These are phyloP conservation scores for Salvelinus namaycush DNA, from an alignment of 2,113 vertebrate species.

Conservation along the genomic window DNA sequence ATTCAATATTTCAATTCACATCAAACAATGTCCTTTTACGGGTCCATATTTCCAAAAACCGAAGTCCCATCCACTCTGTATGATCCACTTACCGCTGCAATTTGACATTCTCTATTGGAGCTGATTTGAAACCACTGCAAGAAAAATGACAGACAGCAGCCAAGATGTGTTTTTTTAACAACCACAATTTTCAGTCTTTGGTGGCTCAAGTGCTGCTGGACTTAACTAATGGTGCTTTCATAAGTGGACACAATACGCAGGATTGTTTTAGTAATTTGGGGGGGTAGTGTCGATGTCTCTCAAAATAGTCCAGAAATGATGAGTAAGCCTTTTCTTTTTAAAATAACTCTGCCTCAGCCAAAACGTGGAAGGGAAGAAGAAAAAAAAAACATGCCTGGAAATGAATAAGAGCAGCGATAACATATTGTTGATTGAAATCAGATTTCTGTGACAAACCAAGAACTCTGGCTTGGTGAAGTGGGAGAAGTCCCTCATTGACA, in stretches of 20 bases:
- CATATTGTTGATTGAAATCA: constrained; percentile 65
- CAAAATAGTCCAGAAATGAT: constrained; percentile 67
- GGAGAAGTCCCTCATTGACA: constrained; percentile 46
- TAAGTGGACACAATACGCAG: constrained; percentile 58
- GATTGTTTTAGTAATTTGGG: constrained; percentile 59
- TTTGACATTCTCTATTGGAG: constrained; percentile 57
- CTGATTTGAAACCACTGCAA: constrained; percentile 60
- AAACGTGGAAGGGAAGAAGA: constrained; percentile 29
- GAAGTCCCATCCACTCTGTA: constrained; percentile 29
- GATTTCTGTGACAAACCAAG: constrained; percentile 55
- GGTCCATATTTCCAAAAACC: constrained; percentile 9
- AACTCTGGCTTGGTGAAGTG: constrained; percentile 36
- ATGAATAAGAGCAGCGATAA: constrained; percentile 57
- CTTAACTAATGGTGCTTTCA: constrained; percentile 61
- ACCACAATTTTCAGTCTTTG: constrained; percentile 69
- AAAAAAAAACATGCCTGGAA: constrained; percentile 41
- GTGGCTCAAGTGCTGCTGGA: constrained; percentile 49
- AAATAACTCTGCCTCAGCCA: constrained; percentile 57
- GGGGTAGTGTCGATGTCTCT: constrained; percentile 57
- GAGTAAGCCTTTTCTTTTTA: constrained; percentile 64
- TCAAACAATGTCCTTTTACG: constrained; percentile 58
- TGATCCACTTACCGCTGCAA: constrained; percentile 37
- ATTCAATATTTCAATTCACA: constrained; percentile 29
- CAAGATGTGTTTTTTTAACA: constrained; percentile 63
- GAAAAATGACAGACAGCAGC: constrained; percentile 57